Evolutionary conservation across 2,113 vertebrate genomes (phyloP).

Genomic region (Hoplias malabaricus): DNA sequence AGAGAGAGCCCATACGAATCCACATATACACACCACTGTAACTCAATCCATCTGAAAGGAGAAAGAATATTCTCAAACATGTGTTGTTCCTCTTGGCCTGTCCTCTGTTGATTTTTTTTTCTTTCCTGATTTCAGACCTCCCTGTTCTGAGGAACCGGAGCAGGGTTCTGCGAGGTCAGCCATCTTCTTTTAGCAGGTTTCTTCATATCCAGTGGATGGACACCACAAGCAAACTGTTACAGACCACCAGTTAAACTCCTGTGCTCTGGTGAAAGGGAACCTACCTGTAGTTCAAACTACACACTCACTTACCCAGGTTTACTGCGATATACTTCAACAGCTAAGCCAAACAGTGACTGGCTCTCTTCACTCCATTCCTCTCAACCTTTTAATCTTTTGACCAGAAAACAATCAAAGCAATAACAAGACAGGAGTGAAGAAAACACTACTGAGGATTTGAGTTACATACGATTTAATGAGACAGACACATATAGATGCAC

Average conservation of each 20-base stretch:
- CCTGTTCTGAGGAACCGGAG: conserved; percentile 49
- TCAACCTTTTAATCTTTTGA: conserved; percentile 12
- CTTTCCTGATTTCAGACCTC: conserved; percentile 49
- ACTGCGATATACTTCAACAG: conserved; percentile 48
- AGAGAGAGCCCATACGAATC: background rate
- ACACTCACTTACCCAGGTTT: background rate
- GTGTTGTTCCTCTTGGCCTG: conserved; percentile 16
- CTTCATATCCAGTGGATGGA: background rate
- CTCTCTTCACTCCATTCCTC: background rate
- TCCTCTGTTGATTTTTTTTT: background rate
- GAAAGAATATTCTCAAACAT: conserved; percentile 19
- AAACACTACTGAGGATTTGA: background rate
- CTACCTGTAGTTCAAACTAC: background rate
- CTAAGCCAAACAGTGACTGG: conserved; percentile 61
- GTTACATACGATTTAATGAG: background rate
- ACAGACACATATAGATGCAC: background rate
- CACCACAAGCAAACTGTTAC: background rate
- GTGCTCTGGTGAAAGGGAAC: conserved; percentile 4
- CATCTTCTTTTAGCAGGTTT: conserved; percentile 36
- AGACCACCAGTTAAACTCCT: conserved; percentile 19
- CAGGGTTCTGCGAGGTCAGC: conserved; percentile 54
- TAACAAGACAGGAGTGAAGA: background rate
- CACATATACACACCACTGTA: conserved; percentile 16
- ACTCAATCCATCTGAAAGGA: conserved; percentile 23
- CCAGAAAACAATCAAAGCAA: conserved; percentile 22